Percentiles rank a stretch among this genome's conserved stretches.
phyloP scores from a whole-genome alignment of 2,113 vertebrate genomes.

The Grallaria varia region DNA sequence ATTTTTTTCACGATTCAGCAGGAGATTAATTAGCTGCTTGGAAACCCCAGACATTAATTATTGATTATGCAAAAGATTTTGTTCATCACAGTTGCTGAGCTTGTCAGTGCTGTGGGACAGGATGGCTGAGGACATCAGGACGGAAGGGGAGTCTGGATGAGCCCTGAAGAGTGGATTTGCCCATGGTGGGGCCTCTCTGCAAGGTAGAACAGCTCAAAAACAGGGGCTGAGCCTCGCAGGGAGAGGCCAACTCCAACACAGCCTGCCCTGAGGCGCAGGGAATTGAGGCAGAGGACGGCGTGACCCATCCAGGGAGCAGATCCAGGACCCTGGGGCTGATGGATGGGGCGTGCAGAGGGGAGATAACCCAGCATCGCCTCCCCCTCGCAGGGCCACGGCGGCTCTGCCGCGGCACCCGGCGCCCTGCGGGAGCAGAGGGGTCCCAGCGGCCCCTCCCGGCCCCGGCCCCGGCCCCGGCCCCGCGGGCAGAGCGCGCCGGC shows the following conservation, averaged over 20 bases:
- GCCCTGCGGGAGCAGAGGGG: background rate
- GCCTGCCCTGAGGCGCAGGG: background rate
- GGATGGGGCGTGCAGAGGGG: background rate
- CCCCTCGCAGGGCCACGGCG: accelerated
- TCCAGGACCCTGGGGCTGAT: accelerated
- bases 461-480: background rate
- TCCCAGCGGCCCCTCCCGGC: background rate
- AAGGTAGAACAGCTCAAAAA: background rate
- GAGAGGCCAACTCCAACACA: background rate
- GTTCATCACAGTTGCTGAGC: conserved; percentile 45
- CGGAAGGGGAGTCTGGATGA: background rate
- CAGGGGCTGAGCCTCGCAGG: background rate
- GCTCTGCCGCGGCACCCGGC: accelerated
- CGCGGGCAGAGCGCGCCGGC: background rate
- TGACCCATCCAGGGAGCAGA: background rate
- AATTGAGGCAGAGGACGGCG: accelerated
- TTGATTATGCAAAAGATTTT: conserved; percentile 58
- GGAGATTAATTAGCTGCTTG: conserved; percentile 58
- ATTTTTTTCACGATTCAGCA: background rate
- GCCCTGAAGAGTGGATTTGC: background rate
- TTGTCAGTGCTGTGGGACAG: background rate
- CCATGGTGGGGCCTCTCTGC: accelerated
- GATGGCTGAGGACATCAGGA: background rate
- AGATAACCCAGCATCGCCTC: background rate
- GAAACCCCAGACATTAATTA: conserved; percentile 44